Percentiles rank a stretch among this genome's conserved stretches.
Conservation (phyloP, 2,888 invertebrate species). For the Strigamia maritima region DNA sequence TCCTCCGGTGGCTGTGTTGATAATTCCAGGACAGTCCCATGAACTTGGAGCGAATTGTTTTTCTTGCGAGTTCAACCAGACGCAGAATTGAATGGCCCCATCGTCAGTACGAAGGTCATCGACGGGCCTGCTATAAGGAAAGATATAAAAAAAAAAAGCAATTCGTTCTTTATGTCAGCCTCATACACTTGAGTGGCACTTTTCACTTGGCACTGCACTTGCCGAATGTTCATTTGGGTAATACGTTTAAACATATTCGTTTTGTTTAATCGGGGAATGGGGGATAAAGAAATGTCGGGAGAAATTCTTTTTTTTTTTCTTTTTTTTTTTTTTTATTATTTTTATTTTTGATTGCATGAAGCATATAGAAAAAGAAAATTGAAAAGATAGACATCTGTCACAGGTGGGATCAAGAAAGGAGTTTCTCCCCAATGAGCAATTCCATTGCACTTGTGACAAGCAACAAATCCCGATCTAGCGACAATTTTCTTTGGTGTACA, state of each 20-base stretch:
- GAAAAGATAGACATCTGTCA: conserved; percentile 25
- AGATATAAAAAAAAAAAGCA: conserved; percentile 29
- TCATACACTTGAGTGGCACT: conserved; percentile 26
- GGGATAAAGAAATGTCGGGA: too few relatives aligned
- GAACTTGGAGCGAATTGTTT: conserved; percentile 37
- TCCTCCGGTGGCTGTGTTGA: conserved; percentile 30
- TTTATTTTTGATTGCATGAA: conserved; percentile 9
- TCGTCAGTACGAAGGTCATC: conserved; percentile 16
- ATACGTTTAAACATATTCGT: neutral
- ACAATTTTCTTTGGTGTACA: conserved; percentile 13
- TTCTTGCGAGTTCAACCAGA: conserved; percentile 9
- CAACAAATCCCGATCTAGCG: conserved; percentile 19
- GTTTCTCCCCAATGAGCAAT: conserved; percentile 17
- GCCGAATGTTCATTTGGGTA: conserved; percentile 10
- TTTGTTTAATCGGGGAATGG: neutral
- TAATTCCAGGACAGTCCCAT: conserved; percentile 38
- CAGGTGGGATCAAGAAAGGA: conserved; percentile 22
- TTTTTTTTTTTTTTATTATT: neutral
- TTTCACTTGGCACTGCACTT: conserved; percentile 27
- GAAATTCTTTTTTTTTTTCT: neutral
- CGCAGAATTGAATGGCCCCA: conserved; percentile 22
- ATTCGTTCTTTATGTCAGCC: conserved; percentile 29
- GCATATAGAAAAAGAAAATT: neutral
- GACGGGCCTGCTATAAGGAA: conserved; percentile 1
- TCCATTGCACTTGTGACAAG: conserved; percentile 25